phyloP scores from a whole-genome alignment of 2,113 vertebrate genomes.

The Hippopotamus amphibius region DNA sequence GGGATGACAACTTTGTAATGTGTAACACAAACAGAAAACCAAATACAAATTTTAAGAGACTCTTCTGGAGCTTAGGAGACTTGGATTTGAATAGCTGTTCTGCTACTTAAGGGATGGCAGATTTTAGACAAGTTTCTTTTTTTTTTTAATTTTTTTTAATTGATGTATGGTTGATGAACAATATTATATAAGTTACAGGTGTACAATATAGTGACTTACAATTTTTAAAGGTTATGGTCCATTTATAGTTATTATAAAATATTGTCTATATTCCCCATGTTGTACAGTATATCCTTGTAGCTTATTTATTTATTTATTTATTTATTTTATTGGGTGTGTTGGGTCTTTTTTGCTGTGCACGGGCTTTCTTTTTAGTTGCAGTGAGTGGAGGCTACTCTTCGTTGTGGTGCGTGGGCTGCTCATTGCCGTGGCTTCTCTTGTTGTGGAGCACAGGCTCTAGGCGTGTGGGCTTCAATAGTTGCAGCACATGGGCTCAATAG shows the following conservation, averaged over 20 bases:
- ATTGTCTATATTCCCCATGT: neutral
- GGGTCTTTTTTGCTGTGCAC: too few species aligned
- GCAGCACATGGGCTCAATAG: too few species aligned
- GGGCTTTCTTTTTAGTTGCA: too few species aligned
- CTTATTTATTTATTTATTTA: neutral
- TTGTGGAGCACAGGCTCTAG: too few species aligned
- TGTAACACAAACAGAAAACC: neutral
- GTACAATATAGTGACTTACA: neutral
- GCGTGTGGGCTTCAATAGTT: too few species aligned
- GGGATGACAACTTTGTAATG: neutral
- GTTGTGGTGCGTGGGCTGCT: too few species aligned
- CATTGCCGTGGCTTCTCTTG: too few species aligned
- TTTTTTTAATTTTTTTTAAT: too few species aligned
- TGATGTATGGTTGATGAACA: too few species aligned
- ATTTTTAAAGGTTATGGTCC: neutral
- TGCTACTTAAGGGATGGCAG: neutral
- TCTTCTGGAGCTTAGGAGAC: neutral
- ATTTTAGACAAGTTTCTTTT: slow-evolving; percentile 2
- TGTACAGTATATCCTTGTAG: neutral
- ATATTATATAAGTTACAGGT: too few species aligned
- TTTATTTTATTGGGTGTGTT: too few species aligned
- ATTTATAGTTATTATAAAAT: neutral
- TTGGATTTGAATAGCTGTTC: neutral
- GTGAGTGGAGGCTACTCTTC: too few species aligned
- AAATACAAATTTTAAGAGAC: neutral